These are phyloP conservation scores for Enteromius mattozi DNA, from an alignment of 2,797 vertebrate species.

Conservation along the genomic window DNA sequence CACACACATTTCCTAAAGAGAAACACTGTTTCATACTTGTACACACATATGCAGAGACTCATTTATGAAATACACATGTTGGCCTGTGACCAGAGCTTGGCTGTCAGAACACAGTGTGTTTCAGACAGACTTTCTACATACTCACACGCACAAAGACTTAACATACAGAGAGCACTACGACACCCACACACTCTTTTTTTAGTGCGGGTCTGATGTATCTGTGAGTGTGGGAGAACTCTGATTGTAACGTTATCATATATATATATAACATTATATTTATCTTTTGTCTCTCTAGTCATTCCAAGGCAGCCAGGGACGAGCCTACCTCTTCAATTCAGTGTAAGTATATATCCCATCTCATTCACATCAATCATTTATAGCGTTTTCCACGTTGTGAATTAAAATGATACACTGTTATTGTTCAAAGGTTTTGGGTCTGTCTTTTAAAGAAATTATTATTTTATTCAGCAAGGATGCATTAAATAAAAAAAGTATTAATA, in stretches of 20 bases:
- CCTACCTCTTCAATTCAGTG: constrained; percentile 99
- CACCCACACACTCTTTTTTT: background rate
- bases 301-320: constrained; percentile 96
- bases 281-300: constrained; percentile 86
- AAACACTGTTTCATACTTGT: constrained; percentile 45
- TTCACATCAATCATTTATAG: constrained; percentile 15
- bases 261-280: constrained; percentile 2
- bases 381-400: constrained; percentile 18
- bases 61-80: constrained; percentile 60
- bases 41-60: constrained; percentile 35
- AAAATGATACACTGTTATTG: background rate
- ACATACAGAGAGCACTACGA: constrained; percentile 11
- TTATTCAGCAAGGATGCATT: background rate
- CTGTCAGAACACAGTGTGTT: constrained; percentile 20
- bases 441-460: background rate
- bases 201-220: background rate
- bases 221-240: constrained; percentile 3
- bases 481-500: background rate
- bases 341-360: constrained; percentile 79
- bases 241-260: background rate
- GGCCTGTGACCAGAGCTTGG: constrained; percentile 51
- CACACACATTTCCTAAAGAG: constrained; percentile 27
- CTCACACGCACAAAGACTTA: constrained; percentile 8
- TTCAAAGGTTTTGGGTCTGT: background rate
- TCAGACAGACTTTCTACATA: constrained; percentile 39